phyloP scores from a whole-genome alignment of 2,113 vertebrate species.

The Oreochromis tanganicae region DNA sequence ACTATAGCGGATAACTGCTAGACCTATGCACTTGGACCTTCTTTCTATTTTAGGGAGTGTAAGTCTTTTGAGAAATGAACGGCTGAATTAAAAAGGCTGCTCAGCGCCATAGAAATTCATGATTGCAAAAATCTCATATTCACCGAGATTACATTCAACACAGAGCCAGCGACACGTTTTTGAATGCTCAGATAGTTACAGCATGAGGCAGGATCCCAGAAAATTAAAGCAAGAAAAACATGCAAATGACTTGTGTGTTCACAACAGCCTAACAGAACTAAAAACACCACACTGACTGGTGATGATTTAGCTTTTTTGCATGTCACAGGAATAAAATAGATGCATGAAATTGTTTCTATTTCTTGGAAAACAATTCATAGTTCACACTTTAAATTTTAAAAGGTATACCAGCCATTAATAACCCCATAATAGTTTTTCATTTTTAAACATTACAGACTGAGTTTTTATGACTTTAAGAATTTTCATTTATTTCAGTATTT shows the following conservation, averaged over 20 bases:
- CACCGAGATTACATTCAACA: conserved; percentile 43
- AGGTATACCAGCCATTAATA: background rate
- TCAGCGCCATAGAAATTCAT: conserved; percentile 45
- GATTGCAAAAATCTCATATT: conserved; percentile 47
- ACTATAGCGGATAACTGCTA: conserved; percentile 64
- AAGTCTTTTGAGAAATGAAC: conserved; percentile 65
- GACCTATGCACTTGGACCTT: conserved; percentile 63
- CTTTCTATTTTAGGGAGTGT: conserved; percentile 60
- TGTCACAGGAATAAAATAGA: background rate
- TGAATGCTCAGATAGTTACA: conserved; percentile 14
- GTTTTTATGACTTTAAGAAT: background rate
- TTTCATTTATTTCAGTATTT: background rate
- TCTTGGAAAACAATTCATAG: background rate
- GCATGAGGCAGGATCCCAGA: background rate
- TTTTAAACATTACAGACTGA: background rate
- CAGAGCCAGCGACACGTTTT: conserved; percentile 16
- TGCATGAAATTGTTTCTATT: background rate
- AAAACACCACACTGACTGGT: background rate
- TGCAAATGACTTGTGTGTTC: background rate
- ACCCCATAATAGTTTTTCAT: background rate
- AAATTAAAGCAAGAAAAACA: background rate
- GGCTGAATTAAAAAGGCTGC: conserved; percentile 58
- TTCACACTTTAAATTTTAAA: background rate
- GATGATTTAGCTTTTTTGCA: background rate
- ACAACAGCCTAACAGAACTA: background rate